Base-by-base conservation (phyloP, 1,140 invertebrate species). In the Bombus vancouverensis region DNA sequence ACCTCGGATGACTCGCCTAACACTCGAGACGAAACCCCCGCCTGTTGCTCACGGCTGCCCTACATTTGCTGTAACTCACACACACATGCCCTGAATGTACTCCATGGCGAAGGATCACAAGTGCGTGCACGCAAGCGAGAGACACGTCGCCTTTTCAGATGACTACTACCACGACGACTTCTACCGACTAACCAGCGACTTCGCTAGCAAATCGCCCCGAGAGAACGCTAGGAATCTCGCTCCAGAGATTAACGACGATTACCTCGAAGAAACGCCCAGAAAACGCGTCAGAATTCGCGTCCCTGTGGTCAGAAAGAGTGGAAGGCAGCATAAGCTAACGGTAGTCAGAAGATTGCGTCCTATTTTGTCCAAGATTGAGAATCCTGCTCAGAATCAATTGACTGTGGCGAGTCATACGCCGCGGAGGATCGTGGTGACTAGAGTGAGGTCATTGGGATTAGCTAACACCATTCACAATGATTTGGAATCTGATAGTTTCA, bases 201-300 rank as follows among this genome's bases (percentile, higher is more conserved):
- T 47, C 28, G 66, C 75, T 70, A 53, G 32, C 77, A 74, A 83
- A 65, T 44, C 74, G 62, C 74, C 82, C 53, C 66, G 78, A n/a
- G 47, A 65, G 62, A 73, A 72, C 9, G 72, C 81, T 44, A 86
- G 70, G n/a, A 72, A 83, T 42, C 42, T 62, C 4, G 74, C 83
- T 68, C 34, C 34, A 13, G 85, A 92, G 42, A 75, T 77, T 42
- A 81, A 89, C 32, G 87, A 91, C n/a, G 88, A 92, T 65, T 65
- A 79, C 25, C 6, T 68, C 34, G 89, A 92, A n/a, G 89, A 90
- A 22, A 78, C 70, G 77, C 87, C 92, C 2, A 91, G 90, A 81
- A 94, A 93, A 86, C 90, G 93, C 79, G 92, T 95, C 0, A 90
- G 92, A 59, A 92, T 95, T 53, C 93, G 94, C 59, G 92, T 95